Base-by-base conservation (phyloP, 2,888 invertebrate species). In the Trissolcus brochymenae region DNA sequence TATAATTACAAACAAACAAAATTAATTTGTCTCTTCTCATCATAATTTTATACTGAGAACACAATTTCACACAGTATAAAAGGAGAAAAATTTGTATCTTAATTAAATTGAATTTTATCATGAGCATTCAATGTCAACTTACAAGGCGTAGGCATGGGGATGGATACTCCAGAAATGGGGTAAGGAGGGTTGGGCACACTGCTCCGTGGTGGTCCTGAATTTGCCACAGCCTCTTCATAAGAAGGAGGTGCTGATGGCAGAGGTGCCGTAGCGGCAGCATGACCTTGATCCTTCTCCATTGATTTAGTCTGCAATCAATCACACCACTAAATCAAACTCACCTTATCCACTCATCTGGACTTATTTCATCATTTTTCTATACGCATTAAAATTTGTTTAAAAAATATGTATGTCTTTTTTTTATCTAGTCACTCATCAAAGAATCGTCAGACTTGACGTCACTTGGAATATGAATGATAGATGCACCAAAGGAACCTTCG, bases 241-340 rank as follows among this genome's bases (percentile, higher is more conserved):
- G 87, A 86, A 16, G 87, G 87, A 1, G 87, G 87, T n/a, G 86
- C 87, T 4, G 84, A 73, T 0, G 85, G 84, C 21, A 84, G 72
- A 4, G 85, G 83, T 21, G 80, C 81, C 1, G 81, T 53, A 16
- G 71, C 78, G 43, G 76, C 73, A 29, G 59, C 81, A 21, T 76
- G 79, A 50, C 56, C 74, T 25, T 41, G 71, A 72, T 17, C 79
- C 78, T 68, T 81, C 66, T 71, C 79, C 65, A 76, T 80, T 75
- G 65, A n/a, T n/a, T 25, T 50, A 80, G 80, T 61, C 81, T 54
- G 16, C 9, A 46, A 46, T 21, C 49, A 60, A 60, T 60, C 14
- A 60, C n/a, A 49, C 13, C 29, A 60, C 13, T 1, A 7, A 60
- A 49, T 54, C 4, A 57, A 49, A 43, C 41, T 51, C 19, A 25